Percentiles rank a stretch among this genome's conserved stretches.
These are phyloP conservation scores for Eilema griseolum DNA, from an alignment of 2,888 invertebrate species.

Conservation along the genomic window DNA sequence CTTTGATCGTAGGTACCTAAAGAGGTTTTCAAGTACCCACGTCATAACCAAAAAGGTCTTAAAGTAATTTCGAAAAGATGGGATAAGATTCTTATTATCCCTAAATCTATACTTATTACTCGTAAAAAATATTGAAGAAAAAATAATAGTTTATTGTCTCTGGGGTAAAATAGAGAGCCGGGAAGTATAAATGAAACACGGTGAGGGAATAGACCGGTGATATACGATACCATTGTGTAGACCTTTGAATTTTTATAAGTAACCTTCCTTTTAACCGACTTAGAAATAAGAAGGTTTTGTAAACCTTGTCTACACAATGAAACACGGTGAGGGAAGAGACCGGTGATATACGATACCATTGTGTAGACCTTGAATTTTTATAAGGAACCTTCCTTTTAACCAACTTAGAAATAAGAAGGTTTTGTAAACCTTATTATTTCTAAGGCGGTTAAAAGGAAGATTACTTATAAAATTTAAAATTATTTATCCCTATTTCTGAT, in stretches of 20 bases:
- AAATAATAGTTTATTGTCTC: conserved; percentile 21
- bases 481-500: too few relatives aligned
- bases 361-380: background rate
- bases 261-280: too few relatives aligned
- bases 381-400: too few relatives aligned
- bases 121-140: conserved; percentile 1
- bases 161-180: conserved; percentile 3
- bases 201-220: conserved; percentile 5
- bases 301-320: background rate
- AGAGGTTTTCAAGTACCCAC: background rate
- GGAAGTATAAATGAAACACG: conserved; percentile 19
- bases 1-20: background rate
- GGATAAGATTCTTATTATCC: conserved; percentile 19
- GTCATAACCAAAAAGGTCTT: conserved; percentile 1
- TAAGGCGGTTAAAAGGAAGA: too few relatives aligned
- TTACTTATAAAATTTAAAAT: too few relatives aligned
- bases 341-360: background rate
- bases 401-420: too few relatives aligned
- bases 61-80: conserved; percentile 15
- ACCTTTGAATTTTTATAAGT: too few relatives aligned
- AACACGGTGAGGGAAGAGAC: conserved; percentile 15
- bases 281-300: too few relatives aligned
- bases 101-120: conserved; percentile 14
- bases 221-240: background rate
- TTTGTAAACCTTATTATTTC: too few relatives aligned